Conservation (phyloP, 2,113 vertebrate genomes). For the Pipra filicauda region DNA sequence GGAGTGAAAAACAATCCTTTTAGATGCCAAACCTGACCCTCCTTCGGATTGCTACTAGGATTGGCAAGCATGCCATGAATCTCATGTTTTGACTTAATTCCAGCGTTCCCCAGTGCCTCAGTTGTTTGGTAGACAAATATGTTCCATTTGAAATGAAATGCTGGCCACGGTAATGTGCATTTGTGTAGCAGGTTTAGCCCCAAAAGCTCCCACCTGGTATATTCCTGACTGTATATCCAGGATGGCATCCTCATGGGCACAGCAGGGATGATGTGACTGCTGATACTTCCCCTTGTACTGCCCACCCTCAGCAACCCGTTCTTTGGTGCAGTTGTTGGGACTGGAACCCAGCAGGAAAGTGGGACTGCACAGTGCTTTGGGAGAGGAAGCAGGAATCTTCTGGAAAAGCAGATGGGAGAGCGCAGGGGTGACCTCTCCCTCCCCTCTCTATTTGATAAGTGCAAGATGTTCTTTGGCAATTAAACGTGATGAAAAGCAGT, state of each 20-base stretch:
- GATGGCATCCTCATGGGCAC: neutral
- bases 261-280: rapidly evolving
- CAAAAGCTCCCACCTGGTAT: neutral
- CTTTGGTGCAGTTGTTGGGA: rapidly evolving
- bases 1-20: neutral
- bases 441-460: neutral
- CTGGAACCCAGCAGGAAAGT: neutral
- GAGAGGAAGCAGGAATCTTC: neutral
- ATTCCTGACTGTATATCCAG: rapidly evolving
- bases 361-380: rapidly evolving
- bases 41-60: neutral
- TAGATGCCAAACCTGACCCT: neutral
- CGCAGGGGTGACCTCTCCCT: neutral
- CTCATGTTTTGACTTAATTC: slow-evolving; percentile 20
- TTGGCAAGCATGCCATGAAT: neutral
- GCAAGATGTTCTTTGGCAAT: neutral
- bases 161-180: neutral
- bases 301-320: neutral
- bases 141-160: neutral
- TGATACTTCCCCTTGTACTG: neutral
- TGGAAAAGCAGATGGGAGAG: neutral
- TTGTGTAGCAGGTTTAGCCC: neutral
- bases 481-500: neutral
- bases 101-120: neutral
- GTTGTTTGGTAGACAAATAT: slow-evolving; percentile 20